phyloP scores from a whole-genome alignment of 2,113 vertebrate genomes.

The Cisticola juncidis region DNA sequence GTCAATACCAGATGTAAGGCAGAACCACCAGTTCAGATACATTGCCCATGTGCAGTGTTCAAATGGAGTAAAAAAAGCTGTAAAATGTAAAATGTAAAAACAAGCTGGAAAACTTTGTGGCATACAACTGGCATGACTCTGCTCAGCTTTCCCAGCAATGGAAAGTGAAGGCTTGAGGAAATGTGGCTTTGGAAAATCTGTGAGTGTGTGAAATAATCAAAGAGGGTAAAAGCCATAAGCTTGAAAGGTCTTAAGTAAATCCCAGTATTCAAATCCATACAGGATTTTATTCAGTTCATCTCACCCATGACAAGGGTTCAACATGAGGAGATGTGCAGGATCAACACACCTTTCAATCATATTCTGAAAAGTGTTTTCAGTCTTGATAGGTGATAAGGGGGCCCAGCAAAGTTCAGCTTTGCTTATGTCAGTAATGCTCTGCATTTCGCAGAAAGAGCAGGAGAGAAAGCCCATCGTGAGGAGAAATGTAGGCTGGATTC shows the following conservation, averaged over 20 bases:
- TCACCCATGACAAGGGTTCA: background rate
- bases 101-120: background rate
- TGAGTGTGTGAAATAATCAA: background rate
- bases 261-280: background rate
- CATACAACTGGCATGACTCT: background rate
- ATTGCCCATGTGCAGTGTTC: background rate
- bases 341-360: background rate
- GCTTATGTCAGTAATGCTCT: background rate
- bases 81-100: background rate
- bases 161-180: background rate
- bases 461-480: background rate
- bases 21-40: background rate
- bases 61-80: background rate
- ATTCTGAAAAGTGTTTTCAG: background rate
- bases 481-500: background rate
- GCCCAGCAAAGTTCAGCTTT: background rate
- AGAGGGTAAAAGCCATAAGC: background rate
- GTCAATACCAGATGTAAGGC: background rate
- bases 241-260: background rate
- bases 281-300: background rate
- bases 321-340: background rate
- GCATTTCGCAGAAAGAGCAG: background rate
- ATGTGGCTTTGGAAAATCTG: background rate
- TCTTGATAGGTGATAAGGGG: background rate
- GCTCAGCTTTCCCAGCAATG: background rate